phyloP scores from a whole-genome alignment of 2,888 invertebrate species.

The Leptinotarsa rubiginosa region DNA sequence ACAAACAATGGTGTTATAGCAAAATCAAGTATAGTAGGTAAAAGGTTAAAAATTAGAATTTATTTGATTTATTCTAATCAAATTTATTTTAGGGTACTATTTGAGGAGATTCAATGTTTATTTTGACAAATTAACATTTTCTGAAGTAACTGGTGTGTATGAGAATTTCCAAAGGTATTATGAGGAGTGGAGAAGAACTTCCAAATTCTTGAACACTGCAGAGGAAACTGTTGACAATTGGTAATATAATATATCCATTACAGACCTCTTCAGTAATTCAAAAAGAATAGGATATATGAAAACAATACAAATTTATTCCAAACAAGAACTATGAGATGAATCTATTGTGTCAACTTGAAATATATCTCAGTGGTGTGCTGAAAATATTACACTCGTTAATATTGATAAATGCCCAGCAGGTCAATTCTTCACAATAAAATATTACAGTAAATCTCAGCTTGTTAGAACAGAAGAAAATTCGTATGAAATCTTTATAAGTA shows the following conservation, averaged over 20 bases:
- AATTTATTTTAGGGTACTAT: slow-evolving; percentile 77
- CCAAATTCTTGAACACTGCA: slow-evolving; percentile 36
- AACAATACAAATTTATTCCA: too few relatives aligned
- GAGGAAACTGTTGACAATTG: slow-evolving; percentile 49
- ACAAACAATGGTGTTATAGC: slow-evolving; percentile 64
- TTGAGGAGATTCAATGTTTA: slow-evolving; percentile 83
- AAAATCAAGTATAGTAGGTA: slow-evolving; percentile 78
- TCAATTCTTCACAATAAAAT: too few relatives aligned
- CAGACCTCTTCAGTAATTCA: too few relatives aligned
- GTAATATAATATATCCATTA: slow-evolving; percentile 34
- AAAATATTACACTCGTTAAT: too few relatives aligned
- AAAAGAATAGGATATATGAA: too few relatives aligned
- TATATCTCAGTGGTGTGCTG: neutral
- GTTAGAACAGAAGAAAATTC: too few relatives aligned
- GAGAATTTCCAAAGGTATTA: slow-evolving; percentile 80
- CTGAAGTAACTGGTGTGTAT: slow-evolving; percentile 81
- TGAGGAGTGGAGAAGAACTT: slow-evolving; percentile 49
- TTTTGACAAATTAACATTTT: slow-evolving; percentile 86
- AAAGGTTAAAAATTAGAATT: slow-evolving; percentile 2
- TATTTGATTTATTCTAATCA: neutral
- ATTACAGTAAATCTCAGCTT: too few relatives aligned
- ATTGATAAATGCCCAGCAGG: too few relatives aligned
- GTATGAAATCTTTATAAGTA: too few relatives aligned
- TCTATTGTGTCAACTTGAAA: too few relatives aligned
- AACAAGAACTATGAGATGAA: too few relatives aligned